These are phyloP conservation scores for Vimba vimba DNA, from an alignment of 2,113 vertebrate genomes.

Conservation along the genomic window DNA sequence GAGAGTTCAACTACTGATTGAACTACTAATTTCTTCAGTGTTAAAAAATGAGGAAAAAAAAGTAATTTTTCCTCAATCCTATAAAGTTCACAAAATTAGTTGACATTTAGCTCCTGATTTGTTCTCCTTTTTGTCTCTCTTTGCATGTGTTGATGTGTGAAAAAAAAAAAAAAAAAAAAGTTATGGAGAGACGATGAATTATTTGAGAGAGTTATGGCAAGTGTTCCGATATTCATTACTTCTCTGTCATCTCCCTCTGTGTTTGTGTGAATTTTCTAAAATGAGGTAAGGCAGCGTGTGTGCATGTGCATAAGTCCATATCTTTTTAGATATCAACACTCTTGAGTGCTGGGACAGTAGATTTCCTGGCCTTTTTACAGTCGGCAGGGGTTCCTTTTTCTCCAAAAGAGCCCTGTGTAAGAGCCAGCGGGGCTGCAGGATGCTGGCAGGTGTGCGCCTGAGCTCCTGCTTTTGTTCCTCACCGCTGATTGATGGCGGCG, in stretches of 20 bases:
- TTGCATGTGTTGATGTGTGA: background rate
- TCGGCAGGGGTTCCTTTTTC: conserved; percentile 58
- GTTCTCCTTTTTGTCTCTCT: background rate
- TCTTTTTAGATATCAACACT: conserved; percentile 83
- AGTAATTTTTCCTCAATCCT: background rate
- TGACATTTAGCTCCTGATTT: background rate
- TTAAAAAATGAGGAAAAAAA: background rate
- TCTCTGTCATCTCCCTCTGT: background rate
- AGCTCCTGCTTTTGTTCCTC: conserved; percentile 65
- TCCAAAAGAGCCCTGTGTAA: conserved; percentile 67
- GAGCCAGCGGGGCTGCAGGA: conserved; percentile 68
- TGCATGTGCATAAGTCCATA: background rate
- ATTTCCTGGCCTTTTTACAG: conserved; percentile 79
- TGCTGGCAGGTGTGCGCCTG: conserved; percentile 62
- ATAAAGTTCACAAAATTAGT: background rate
- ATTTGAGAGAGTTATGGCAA: background rate
- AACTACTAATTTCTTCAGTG: background rate
- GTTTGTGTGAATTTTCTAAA: conserved; percentile 12
- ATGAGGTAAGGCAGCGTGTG: background rate
- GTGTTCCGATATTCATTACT: background rate
- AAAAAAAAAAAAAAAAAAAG: background rate
- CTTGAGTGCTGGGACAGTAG: conserved; percentile 93
- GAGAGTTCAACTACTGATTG: too few species aligned
- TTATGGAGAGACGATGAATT: background rate
- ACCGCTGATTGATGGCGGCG: conserved; percentile 70